Evolutionary conservation across 2,797 vertebrate genomes (phyloP), one percentile per base, ranked within the genome.

Genomic region (Hypotaenidia philippensis): DNA sequence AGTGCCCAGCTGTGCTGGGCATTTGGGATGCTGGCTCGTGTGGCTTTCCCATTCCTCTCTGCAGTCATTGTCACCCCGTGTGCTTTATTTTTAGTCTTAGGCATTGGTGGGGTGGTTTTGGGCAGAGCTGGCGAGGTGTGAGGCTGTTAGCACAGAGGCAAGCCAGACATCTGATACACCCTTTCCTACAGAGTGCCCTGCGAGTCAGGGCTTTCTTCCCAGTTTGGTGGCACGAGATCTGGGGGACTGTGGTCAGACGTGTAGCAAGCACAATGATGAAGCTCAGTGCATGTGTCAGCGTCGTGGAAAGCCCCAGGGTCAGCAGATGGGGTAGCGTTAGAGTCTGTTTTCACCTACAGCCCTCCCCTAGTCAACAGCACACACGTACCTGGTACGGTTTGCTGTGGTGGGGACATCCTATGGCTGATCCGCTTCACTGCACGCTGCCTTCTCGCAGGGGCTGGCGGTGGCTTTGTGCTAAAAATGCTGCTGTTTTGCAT

Each of bases 341-440:
- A 89, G 83, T 63, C 4, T 41, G 34, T 45, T 94, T 96, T 82
- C 59, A 6, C 5, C 2, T 45, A 36, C 6, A 18, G 84, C 68
- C 78, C 80, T 69, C 66, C 40, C 10, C 77, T 74, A 53, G 47
- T 52, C 45, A 45, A 10, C 69, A 45, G 64, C 81, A 36, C 19
- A 18, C 38, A 22, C 4, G 5, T 75, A 38, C 44, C 83, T 25
- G 70, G 57, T 29, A 19, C 12, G 11, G 5, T 63, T 82, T 87
- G 80, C 90, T 53, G 72, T 50, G 57, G 27, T 96, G 95, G 95
- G 94, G 96, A 91, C 94, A 94, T 97, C 94, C 31, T 32, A 87
- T 89, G 97, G 96, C 80, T 81, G 65, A 36, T 77, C 5, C 13
- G 81, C 72, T 77, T 89, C 85, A 70, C 88, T 96, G 61, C 95